Conservation (phyloP, 2,888 invertebrate species). For the Spilosoma lubricipeda region DNA sequence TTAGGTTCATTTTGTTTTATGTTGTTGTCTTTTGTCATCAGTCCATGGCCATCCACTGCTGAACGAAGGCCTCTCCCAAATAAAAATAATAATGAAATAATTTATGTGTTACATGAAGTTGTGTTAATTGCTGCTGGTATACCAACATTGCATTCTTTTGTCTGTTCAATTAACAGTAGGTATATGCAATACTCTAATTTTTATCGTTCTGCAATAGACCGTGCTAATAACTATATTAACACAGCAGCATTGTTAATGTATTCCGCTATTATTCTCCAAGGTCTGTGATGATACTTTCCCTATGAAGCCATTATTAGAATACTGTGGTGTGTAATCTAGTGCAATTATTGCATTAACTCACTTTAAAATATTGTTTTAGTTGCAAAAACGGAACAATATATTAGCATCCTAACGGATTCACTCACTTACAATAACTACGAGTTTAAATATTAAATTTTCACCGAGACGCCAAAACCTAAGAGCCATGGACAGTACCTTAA, state of each 20-base stretch:
- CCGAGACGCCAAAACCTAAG: too few species aligned
- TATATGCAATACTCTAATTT: slow-evolving; percentile 11
- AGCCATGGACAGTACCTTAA: too few species aligned
- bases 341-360: background rate
- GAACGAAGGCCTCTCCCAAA: too few species aligned
- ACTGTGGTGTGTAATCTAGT: slow-evolving; percentile 13
- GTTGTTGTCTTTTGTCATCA: too few species aligned
- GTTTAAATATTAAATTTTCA: too few species aligned
- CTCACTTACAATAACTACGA: too few species aligned
- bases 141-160: slow-evolving; percentile 8
- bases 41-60: too few species aligned
- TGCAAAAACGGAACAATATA: background rate
- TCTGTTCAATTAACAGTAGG: slow-evolving; percentile 20
- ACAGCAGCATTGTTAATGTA: slow-evolving; percentile 17
- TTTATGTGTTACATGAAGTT: background rate
- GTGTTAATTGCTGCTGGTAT: background rate
- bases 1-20: background rate
- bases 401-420: background rate
- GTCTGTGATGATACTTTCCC: slow-evolving; percentile 24
- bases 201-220: slow-evolving; percentile 18
- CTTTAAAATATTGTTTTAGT: background rate
- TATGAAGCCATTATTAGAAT: slow-evolving; percentile 30
- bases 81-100: too few species aligned
- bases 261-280: slow-evolving; percentile 25
- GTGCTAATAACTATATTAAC: slow-evolving; percentile 29